Evolutionary conservation across 2,888 invertebrate species (phyloP).

Genomic region (Sicus ferrugineus): DNA sequence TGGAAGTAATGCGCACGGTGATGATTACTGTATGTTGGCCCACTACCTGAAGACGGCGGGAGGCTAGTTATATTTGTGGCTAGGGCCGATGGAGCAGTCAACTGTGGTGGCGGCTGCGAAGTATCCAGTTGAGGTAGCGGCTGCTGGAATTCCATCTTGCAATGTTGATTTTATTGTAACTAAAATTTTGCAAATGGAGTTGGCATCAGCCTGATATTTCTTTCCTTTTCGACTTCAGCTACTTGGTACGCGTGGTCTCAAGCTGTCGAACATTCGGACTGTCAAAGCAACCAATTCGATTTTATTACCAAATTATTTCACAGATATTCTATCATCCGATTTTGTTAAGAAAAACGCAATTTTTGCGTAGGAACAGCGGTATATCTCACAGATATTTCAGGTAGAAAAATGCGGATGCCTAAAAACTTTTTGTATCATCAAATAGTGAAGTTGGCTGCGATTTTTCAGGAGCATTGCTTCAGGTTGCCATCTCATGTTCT

Average conservation of each 20-base stretch:
- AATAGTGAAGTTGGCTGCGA: constrained; percentile 38
- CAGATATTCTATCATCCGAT: constrained; percentile 27
- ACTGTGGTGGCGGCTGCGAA: constrained; percentile 59
- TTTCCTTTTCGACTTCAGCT: neutral
- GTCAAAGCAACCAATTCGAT: neutral
- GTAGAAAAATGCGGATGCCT: constrained; percentile 20
- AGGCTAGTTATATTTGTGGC: constrained; percentile 55
- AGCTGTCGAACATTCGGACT: neutral
- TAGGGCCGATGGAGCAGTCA: constrained; percentile 57
- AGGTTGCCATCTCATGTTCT: too few relatives aligned
- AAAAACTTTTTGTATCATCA: neutral
- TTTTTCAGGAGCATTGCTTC: neutral
- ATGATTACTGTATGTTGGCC: constrained; percentile 40
- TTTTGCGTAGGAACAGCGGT: neutral
- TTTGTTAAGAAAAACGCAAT: neutral
- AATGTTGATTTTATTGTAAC: neutral
- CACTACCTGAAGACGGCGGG: constrained; percentile 51
- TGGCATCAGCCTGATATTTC: neutral
- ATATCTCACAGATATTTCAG: constrained; percentile 7
- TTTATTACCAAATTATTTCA: neutral
- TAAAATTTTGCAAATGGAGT: neutral
- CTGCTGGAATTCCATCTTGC: constrained; percentile 37
- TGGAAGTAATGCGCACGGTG: constrained; percentile 56
- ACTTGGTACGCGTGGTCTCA: constrained; percentile 16
- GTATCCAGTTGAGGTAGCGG: constrained; percentile 53